Evolutionary conservation across 2,888 invertebrate species (phyloP), one percentile per base, ranked within the genome.

Genomic region (Thymelicus sylvestris): DNA sequence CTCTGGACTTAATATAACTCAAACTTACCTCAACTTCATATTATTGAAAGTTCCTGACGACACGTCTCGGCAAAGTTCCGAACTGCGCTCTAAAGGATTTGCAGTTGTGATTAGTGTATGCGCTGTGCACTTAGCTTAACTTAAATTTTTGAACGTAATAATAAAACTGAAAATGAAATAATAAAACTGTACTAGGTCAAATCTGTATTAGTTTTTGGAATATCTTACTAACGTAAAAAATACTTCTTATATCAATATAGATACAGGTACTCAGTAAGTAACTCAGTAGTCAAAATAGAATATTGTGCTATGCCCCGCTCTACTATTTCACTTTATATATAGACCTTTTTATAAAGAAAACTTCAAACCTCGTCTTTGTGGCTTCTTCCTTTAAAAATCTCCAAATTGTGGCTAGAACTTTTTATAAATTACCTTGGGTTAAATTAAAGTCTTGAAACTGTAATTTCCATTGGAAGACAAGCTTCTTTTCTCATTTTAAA

Each of bases 401-500:
- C 19, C 19, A 15, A 52, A 55, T 31, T 31, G 55, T 12, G 55
- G 24, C 55, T 55, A 0, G 3, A 15, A 41, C 15, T 65, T 55
- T 55, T 39, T 7, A 8, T 31, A 24, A 39, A 69, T 24, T 59
- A 48, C 57, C 39, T 15, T 47, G 55, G 44, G 57, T 57, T 63
- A 64, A 69, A 59, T 69, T 48, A 69, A 64, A 63, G 38, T 55
- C 55, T 57, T 59, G 52, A 50, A 59, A 59, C 57, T 64, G 64
- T 64, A 69, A 69, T 64, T 69, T 69, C 64, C 69, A 48, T 64
- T 57, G n/a, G 48, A 57, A 69, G 68, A 69, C 57, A 69, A 69
- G 64, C 48, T 69, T 69, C 69, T 64, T 69, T 69, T 48, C 69
- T 69, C 64, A 69, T 64, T 64, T 69, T 64, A 64, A 68, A 59